Base-by-base conservation (phyloP, 2,113 vertebrate genomes). In the Indicator indicator region DNA sequence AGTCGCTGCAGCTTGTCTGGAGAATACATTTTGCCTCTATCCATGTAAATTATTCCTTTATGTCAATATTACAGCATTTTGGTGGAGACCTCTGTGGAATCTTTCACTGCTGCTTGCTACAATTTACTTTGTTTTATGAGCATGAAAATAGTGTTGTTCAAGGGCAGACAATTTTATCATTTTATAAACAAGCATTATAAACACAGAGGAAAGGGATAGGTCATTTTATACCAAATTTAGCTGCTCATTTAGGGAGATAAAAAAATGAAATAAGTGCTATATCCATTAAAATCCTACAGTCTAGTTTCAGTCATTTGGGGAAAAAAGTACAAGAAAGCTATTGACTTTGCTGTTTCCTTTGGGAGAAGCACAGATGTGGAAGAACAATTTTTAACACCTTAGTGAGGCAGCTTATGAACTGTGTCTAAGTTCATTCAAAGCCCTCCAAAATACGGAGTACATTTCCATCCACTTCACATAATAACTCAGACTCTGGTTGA, bases 301-400 rank as follows among this genome's bases (percentile, higher is more conserved):
- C 46, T 89, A 90, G 55, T 93, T 69, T 83, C 76, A 82, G 5
- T 89, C 23, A 3, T 95, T 50, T 78, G 62, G 52, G 56, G 56
- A 70, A 88, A 93, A 67, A 54, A 46, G 71, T 89, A 93, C 83
- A 91, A 86, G 91, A 79, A 95, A 89, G 75, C 60, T 60, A 83
- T 95, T 89, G 91, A 96, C 86, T 90, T 91, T 91, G 74, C 78
- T 89, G 58, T 93, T 95, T 95, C 93, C 84, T 95, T 56, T 92
- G 74, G 83, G 91, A 86, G 67, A 94, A 94, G 63, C 79, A 92
- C 88, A 94, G 95, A 87, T 90, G 83, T 92, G 86, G 89, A 92
- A 88, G 91, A 95, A 87, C 54, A 88, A 52, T 90, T 96, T 96
- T 88, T 93, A 93, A 93, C 88, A 92, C 80, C 88, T 95, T 92